Percentiles rank a stretch among this genome's conserved stretches.
Conservation (phyloP, 2,113 vertebrate genomes). For the Channa argus region DNA sequence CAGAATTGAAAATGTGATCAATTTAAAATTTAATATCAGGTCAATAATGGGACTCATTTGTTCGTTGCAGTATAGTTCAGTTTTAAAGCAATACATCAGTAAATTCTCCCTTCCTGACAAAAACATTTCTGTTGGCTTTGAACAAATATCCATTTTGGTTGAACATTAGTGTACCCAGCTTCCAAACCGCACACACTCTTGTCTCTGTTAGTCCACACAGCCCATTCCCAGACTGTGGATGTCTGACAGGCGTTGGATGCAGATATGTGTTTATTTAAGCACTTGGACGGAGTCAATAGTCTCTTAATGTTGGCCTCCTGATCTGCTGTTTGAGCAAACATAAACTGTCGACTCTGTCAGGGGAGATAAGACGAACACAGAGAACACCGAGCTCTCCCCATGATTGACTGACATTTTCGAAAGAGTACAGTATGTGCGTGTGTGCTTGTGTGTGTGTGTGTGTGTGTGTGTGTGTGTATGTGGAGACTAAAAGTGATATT, state of each 20-base stretch:
- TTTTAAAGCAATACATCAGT: too few species aligned
- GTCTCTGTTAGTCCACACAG: neutral
- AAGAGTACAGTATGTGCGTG: conserved; percentile 27
- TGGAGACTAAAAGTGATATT: neutral
- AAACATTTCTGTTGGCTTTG: too few species aligned
- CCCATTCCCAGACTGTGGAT: neutral
- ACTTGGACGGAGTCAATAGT: conserved; percentile 43
- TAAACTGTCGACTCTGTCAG: conserved; percentile 63
- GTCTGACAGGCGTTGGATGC: conserved; percentile 44
- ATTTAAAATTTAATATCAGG: too few species aligned
- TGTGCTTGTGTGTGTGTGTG: conserved; percentile 4
- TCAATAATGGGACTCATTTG: too few species aligned
- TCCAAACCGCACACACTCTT: neutral
- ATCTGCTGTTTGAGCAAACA: conserved; percentile 70
- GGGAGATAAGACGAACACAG: conserved; percentile 59
- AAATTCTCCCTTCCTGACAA: too few species aligned
- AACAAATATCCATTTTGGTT: neutral
- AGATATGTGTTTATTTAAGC: conserved; percentile 67
- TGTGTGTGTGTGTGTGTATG: conserved; percentile 6
- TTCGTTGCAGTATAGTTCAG: too few species aligned
- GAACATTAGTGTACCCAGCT: neutral
- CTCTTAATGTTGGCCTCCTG: conserved; percentile 59
- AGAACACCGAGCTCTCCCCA: conserved; percentile 26
- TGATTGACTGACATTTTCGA: conserved; percentile 62
- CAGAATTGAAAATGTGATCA: too few species aligned